These are phyloP conservation scores for Cyanoliseus patagonus DNA, from an alignment of 2,113 vertebrate species.

Conservation along the genomic window DNA sequence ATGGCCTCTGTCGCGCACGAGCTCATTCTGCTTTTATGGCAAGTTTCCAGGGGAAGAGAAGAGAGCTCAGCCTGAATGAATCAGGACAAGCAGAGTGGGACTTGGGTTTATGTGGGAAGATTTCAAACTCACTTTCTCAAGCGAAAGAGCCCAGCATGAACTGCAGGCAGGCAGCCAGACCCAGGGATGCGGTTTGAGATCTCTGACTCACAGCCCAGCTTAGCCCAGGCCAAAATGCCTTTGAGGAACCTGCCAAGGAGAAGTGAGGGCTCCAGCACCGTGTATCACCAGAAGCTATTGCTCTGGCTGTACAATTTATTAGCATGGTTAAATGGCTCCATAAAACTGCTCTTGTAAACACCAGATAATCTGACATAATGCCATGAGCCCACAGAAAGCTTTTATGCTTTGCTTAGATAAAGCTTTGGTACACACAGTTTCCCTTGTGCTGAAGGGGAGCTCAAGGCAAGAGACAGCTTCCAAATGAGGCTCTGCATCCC, in stretches of 20 bases:
- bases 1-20: background rate
- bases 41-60: background rate
- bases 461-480: background rate
- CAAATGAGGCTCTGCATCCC: background rate
- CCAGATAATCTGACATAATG: constrained; percentile 21
- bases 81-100: background rate
- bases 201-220: background rate
- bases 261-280: background rate
- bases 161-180: background rate
- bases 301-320: background rate
- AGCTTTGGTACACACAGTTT: background rate
- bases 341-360: background rate
- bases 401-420: constrained; percentile 8
- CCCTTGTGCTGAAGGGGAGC: background rate
- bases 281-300: background rate
- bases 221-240: background rate
- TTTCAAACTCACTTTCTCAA: background rate
- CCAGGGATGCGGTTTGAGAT: background rate
- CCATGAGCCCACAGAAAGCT: background rate
- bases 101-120: background rate
- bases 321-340: background rate
- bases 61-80: background rate
- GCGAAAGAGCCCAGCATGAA: background rate
- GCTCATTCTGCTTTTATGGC: background rate
- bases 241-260: background rate